Percentiles rank a stretch among this genome's conserved stretches.
Evolutionary conservation across 2,797 vertebrate genomes (phyloP).

Genomic region (Clamator glandarius): DNA sequence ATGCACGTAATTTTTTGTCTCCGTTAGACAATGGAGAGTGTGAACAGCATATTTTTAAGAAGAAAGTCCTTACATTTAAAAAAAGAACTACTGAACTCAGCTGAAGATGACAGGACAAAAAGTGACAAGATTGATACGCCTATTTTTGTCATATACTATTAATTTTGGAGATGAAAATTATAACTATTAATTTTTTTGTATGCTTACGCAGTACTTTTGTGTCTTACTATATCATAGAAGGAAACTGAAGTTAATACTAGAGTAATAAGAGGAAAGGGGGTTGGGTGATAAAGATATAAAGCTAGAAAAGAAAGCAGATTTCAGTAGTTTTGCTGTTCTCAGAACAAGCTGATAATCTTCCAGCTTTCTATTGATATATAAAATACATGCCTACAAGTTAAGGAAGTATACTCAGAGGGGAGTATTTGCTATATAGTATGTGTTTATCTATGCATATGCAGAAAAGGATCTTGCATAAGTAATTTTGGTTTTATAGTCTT

Average conservation of each 20-base stretch:
- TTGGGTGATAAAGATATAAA: neutral
- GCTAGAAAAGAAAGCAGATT: neutral
- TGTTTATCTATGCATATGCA: neutral
- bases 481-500: neutral
- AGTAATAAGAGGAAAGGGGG: neutral
- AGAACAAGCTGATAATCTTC: neutral
- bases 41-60: neutral
- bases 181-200: neutral
- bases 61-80: neutral
- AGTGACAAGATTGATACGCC: neutral
- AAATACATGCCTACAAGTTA: neutral
- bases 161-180: neutral
- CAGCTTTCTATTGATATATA: neutral
- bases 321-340: neutral
- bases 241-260: constrained; percentile 5
- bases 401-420: neutral
- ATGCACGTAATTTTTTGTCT: neutral
- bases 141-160: neutral
- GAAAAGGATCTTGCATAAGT: neutral
- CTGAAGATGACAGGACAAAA: neutral
- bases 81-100: neutral
- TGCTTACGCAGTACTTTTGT: neutral
- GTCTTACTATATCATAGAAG: neutral
- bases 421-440: neutral
- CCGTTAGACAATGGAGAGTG: neutral